Conservation (phyloP, 2,113 vertebrate species). For the Penelope pileata region DNA sequence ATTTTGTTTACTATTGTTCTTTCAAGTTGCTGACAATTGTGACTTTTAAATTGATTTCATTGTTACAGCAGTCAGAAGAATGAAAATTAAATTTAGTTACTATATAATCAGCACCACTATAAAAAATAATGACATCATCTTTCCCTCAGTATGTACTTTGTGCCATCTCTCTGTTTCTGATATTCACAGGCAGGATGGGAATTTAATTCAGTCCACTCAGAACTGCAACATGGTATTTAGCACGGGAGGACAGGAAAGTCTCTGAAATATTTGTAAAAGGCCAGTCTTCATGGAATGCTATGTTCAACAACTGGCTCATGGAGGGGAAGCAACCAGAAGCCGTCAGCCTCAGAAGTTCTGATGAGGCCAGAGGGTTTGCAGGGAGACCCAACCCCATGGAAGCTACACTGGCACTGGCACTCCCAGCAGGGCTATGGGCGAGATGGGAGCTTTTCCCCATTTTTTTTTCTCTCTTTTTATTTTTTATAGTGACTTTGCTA, state of each 20-base stretch:
- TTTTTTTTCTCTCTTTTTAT: accelerated
- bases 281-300: background rate
- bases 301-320: background rate
- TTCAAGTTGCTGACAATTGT: constrained; percentile 54
- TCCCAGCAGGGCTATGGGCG: background rate
- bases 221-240: background rate
- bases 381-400: accelerated
- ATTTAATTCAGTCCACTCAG: background rate
- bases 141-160: background rate
- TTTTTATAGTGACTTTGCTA: background rate
- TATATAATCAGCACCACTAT: background rate
- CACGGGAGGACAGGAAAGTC: background rate
- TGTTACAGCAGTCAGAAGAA: constrained; percentile 36
- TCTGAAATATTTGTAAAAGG: background rate
- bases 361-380: background rate
- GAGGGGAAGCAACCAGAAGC: background rate
- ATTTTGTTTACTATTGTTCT: constrained; percentile 57
- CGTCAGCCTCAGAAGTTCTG: background rate
- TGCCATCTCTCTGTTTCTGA: background rate
- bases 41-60: constrained; percentile 54
- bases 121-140: background rate
- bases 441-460: background rate
- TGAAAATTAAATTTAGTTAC: constrained; percentile 24
- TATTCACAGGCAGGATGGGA: background rate
- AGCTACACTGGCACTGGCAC: background rate